Evolutionary conservation across 2,888 invertebrate species (phyloP), one percentile per base, ranked within the genome.

Genomic region (Pachymerium ferrugineum): DNA sequence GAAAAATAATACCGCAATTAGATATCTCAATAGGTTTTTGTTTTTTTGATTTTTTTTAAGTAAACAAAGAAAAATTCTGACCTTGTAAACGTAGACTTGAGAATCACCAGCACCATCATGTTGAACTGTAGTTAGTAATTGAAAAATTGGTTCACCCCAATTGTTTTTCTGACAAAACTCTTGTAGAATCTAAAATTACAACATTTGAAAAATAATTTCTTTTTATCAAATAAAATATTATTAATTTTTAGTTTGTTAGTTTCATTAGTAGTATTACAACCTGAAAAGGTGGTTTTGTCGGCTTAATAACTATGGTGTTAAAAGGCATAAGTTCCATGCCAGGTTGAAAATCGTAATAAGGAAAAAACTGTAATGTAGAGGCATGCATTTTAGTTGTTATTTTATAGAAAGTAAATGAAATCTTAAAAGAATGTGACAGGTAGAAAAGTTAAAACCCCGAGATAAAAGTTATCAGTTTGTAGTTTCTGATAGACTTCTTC

Each of bases 161-260:
- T 54, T 70, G 29, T 74, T 33, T 28, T 75, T 75, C 19, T 75
- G 74, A 30, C 75, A 75, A 19, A 71, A 19, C 31, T 75, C 75
- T 47, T 54, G 71, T 5, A 75, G 28, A 16, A 72, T 38, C 75
- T 75, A n/a, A 6, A 14, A 29, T 5, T 19, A 69, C 25, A 69
- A 69, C 25, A 69, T 19, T 5, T 30, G 4, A 69, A 69, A 69
- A 69, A 16, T 3, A 31, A 69, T 35, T 35, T 10, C 8, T 35
- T 35, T 35, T 35, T 35, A 16, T 30, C 6, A 25, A 25, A 8
- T 33, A 8, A 31, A 69, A 29, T 14, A 30, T 1, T 1, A 8
- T 16, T 29, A 69, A 69, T 10, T 29, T 10, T 33, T 30, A 29
- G n/a, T 29, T 29, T 31, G 30, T 29, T 10, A 69, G 22, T 22